Conservation (phyloP, 2,888 invertebrate genomes). For the Oligia strigilis region DNA sequence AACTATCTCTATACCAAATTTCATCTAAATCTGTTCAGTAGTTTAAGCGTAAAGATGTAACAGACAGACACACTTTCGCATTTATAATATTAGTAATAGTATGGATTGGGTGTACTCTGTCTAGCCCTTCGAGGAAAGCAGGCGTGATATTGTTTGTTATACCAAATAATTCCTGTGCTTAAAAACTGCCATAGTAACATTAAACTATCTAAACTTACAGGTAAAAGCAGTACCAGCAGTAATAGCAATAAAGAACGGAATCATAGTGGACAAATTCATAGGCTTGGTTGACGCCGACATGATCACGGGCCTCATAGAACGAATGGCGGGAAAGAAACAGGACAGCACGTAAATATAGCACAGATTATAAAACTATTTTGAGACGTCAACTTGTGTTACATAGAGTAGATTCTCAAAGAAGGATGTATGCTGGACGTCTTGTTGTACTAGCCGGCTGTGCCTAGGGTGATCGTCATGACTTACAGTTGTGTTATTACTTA, state of each 20-base stretch:
- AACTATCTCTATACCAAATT: too few relatives aligned
- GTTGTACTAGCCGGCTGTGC: neutral
- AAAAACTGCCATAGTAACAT: neutral
- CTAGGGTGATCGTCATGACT: neutral
- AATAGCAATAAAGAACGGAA: conserved; percentile 95
- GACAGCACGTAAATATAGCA: conserved; percentile 66
- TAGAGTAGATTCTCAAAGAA: conserved; percentile 3
- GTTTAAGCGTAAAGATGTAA: too few relatives aligned
- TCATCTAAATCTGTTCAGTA: too few relatives aligned
- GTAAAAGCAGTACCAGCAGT: conserved; percentile 96
- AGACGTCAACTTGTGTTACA: conserved; percentile 54
- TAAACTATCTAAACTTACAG: conserved; percentile 70
- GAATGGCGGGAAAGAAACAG: conserved; percentile 87
- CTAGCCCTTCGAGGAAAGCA: neutral
- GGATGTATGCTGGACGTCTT: neutral
- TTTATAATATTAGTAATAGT: too few relatives aligned
- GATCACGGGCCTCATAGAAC: conserved; percentile 94
- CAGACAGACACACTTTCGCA: too few relatives aligned
- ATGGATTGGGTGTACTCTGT: neutral
- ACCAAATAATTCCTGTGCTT: neutral
- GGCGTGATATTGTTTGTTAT: neutral
- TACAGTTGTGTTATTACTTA: neutral
- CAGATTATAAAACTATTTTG: conserved; percentile 39
- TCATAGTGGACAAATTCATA: conserved; percentile 96
- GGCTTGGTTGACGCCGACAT: conserved; percentile 95